A percentile compares a stretch with the other conserved stretches of the same genome.
Conservation (phyloP, 2,113 vertebrate genomes). For the Oxygymnocypris stewartii region DNA sequence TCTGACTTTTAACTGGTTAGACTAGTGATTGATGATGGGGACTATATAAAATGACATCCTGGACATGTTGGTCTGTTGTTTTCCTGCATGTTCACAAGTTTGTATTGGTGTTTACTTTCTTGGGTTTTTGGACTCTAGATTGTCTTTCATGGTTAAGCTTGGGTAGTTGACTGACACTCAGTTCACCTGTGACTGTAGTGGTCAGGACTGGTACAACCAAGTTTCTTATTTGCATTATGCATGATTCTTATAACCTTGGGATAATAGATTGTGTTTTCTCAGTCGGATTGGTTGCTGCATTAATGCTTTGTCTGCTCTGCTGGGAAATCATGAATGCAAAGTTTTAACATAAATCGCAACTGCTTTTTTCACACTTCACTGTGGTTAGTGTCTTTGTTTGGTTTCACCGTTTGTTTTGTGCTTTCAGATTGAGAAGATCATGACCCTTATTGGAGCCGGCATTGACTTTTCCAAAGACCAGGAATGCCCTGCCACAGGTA, state of each 20-base stretch:
- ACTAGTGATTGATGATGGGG: not conserved
- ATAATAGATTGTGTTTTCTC: slow-evolving; percentile 7
- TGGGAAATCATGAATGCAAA: slow-evolving; percentile 3
- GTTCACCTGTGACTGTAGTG: not conserved
- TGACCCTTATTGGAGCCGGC: slow-evolving; percentile 96
- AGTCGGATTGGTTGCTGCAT: not conserved
- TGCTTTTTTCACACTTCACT: not conserved
- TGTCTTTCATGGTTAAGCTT: not conserved
- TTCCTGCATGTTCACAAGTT: slow-evolving; percentile 6
- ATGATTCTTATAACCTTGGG: not conserved
- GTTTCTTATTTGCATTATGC: slow-evolving; percentile 11
- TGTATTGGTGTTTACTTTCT: not conserved
- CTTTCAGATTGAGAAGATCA: slow-evolving; percentile 97
- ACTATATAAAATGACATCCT: not conserved
- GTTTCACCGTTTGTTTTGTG: slow-evolving; percentile 41
- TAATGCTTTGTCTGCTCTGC: not conserved
- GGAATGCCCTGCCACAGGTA: slow-evolving; percentile 87
- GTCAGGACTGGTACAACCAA: not conserved
- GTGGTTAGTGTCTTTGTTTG: not conserved
- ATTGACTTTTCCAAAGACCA: slow-evolving; percentile 96
- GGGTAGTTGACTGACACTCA: not conserved
- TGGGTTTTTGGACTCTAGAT: not conserved
- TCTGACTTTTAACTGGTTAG: not conserved
- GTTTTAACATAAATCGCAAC: not conserved
- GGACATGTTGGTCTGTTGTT: slow-evolving; percentile 11